These are phyloP conservation scores for Charadrius vociferus DNA, from an alignment of 2,113 vertebrate species.

Conservation along the genomic window DNA sequence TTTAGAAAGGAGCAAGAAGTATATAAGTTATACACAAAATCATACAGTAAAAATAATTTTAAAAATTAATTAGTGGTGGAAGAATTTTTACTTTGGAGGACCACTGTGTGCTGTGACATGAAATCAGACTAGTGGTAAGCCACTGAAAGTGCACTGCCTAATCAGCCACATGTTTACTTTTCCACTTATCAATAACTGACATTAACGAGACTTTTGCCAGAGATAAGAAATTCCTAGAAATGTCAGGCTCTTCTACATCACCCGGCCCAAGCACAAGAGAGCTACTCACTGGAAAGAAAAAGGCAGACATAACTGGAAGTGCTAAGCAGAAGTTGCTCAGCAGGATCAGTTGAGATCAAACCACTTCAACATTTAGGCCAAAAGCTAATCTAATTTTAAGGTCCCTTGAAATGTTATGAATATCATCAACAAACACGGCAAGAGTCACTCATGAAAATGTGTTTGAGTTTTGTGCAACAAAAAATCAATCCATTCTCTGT, in stretches of 20 bases:
- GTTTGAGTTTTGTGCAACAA: conserved; percentile 9
- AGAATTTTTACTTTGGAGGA: not conserved
- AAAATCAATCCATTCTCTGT: not conserved
- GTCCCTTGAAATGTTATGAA: conserved; percentile 37
- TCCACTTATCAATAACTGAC: conserved; percentile 28
- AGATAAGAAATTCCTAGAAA: conserved; percentile 58
- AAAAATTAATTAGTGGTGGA: not conserved
- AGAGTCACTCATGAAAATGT: conserved; percentile 7
- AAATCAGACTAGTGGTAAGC: not conserved
- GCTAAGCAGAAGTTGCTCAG: not conserved
- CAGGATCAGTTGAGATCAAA: conserved; percentile 18
- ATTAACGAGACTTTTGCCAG: not conserved
- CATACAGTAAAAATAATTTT: not conserved
- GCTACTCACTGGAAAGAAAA: not conserved
- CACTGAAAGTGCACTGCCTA: not conserved
- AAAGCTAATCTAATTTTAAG: not conserved
- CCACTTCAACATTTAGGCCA: not conserved
- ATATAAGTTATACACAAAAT: not conserved
- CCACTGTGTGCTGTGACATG: not conserved
- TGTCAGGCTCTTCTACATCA: not conserved
- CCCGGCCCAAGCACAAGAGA: not conserved
- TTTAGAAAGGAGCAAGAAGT: not conserved
- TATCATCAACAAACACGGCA: not conserved
- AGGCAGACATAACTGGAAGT: not conserved
- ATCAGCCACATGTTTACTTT: not conserved